Evolutionary conservation across 2,797 vertebrate species (phyloP), one percentile per base, ranked within the genome.

Genomic region (Caiman crocodilus): DNA sequence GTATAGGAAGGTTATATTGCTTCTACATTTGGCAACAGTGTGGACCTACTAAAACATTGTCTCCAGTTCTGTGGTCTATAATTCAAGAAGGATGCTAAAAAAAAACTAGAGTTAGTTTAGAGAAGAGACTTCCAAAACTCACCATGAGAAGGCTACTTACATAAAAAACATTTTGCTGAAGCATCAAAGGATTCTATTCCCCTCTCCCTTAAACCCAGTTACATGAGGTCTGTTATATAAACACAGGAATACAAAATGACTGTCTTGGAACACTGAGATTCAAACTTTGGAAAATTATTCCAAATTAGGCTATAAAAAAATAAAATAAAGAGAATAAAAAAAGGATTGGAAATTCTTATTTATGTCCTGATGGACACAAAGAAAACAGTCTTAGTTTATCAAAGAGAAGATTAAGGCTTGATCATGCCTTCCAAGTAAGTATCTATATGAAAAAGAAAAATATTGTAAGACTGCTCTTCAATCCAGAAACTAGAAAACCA

Each of bases 291-390:
- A n/a, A n/a, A n/a, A n/a, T n/a, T n/a, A n/a, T n/a, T n/a, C n/a
- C n/a, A n/a, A n/a, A n/a, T n/a, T n/a, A n/a, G n/a, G n/a, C n/a
- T n/a, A n/a, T n/a, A n/a, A n/a, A n/a, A n/a, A n/a, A n/a, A n/a
- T n/a, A n/a, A n/a, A n/a, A n/a, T n/a, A n/a, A 75, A 26, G 88
- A 74, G n/a, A 92, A 83, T 28, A 30, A 82, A 73, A 15, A 85
- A 88, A 91, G 55, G 63, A 94, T 87, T 67, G 85, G 93, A 95
- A 67, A n/a, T 16, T 90, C 91, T 69, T 35, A n/a, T 87, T 94
- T 93, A 67, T n/a, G n/a, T n/a, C 80, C 86, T 79, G 84, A 87
- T 82, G 90, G 84, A 92, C 25, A 64, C 82, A 92, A 93, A 55
- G 82, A 77, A 77, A 94, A 90, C 76, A 81, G 64, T 88, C 74